These are phyloP conservation scores for Acanthosoma haemorrhoidale DNA, from an alignment of 2,888 invertebrate genomes.

Conservation along the genomic window DNA sequence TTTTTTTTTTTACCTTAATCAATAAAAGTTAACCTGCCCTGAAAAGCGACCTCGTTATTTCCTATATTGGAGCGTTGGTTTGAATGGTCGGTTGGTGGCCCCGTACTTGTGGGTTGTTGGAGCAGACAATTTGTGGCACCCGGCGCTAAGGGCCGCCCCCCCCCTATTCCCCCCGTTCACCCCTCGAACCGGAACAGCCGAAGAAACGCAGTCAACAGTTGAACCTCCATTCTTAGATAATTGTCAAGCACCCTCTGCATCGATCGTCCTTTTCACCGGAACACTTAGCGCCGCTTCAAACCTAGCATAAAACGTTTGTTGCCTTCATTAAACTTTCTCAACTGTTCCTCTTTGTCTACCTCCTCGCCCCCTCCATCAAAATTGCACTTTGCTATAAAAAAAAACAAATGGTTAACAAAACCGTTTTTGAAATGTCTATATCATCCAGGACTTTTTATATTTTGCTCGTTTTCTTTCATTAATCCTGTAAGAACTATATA, in stretches of 20 bases:
- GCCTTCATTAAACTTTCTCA: slow-evolving; percentile 16
- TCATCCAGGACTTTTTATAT: no score
- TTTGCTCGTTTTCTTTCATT: no score
- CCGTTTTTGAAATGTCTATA: no score
- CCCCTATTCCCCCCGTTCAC: neutral
- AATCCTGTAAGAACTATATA: no score
- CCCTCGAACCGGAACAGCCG: neutral
- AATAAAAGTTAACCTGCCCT: slow-evolving; percentile 26
- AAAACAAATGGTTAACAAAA: no score
- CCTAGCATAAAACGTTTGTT: slow-evolving; percentile 14
- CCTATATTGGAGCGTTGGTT: slow-evolving; percentile 21
- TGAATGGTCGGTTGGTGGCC: neutral
- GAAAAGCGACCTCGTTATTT: slow-evolving; percentile 28
- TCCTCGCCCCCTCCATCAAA: no score
- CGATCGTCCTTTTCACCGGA: neutral
- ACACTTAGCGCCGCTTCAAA: neutral
- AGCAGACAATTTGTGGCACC: slow-evolving; percentile 27
- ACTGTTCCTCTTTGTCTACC: neutral
- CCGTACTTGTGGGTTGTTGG: slow-evolving; percentile 21
- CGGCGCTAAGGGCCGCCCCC: neutral
- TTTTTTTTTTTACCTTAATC: slow-evolving; percentile 17
- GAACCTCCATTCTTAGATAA: slow-evolving; percentile 24
- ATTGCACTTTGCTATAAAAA: no score
- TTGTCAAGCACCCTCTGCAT: slow-evolving; percentile 20
- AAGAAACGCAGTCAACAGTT: slow-evolving; percentile 23